Percentiles rank a stretch among this genome's conserved stretches.
Conservation (phyloP, 1,140 invertebrate species). For the Platyura marginata region DNA sequence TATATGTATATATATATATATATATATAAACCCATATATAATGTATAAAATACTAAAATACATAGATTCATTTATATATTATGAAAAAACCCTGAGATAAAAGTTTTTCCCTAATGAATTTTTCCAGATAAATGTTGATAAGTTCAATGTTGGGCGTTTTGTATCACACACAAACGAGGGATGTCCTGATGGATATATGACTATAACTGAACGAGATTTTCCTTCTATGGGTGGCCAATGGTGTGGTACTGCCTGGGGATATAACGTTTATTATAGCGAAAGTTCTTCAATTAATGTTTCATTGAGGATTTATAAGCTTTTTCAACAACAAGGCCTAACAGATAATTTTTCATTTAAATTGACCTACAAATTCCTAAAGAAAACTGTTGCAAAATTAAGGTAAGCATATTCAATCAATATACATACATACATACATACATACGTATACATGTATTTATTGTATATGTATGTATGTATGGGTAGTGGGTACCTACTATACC, state of each 20-base stretch:
- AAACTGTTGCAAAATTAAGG: slow-evolving; percentile 50
- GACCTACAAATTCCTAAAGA: slow-evolving; percentile 60
- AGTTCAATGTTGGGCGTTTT: slow-evolving; percentile 55
- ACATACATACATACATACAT: too few relatives aligned
- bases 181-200: slow-evolving; percentile 64
- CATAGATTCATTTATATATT: too few relatives aligned
- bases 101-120: background rate
- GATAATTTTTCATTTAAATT: slow-evolving; percentile 70
- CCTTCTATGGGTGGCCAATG: slow-evolving; percentile 45
- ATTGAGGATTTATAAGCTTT: slow-evolving; percentile 43
- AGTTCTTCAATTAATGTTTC: slow-evolving; percentile 58
- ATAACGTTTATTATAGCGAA: slow-evolving; percentile 71
- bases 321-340: slow-evolving; percentile 50
- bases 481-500: too few relatives aligned
- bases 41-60: too few relatives aligned
- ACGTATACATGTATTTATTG: too few relatives aligned
- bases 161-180: slow-evolving; percentile 55
- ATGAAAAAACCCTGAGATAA: too few relatives aligned
- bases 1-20: too few relatives aligned
- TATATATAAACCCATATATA: too few relatives aligned
- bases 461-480: too few relatives aligned
- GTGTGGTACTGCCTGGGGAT: slow-evolving; percentile 69
- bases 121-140: slow-evolving; percentile 50
- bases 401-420: too few relatives aligned
- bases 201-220: slow-evolving; percentile 48